Base-by-base conservation (phyloP, 2,113 vertebrate species). In the Cyprinus carpio region DNA sequence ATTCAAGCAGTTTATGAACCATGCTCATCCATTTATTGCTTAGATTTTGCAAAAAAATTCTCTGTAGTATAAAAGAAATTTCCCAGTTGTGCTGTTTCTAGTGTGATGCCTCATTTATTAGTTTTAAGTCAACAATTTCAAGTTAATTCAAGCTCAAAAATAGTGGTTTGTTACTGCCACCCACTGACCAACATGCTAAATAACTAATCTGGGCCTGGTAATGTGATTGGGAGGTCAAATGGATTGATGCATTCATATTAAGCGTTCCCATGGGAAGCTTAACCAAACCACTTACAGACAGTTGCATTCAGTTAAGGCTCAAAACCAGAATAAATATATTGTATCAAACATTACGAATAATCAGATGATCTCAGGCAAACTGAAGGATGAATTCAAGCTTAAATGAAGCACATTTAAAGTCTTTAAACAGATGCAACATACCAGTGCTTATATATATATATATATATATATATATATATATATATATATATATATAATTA, bases 211-310 rank as follows among this genome's bases (percentile, higher is more conserved):
- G 69, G 81, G 29, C 84, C 31, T 81, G 11, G 40, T 88, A 89
- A 93, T 91, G 69, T 60, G 92, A 89, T 90, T 9, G 6, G n/a
- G 37, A 62, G 60, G 89, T 87, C 86, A 74, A 65, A 85, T 60
- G 77, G 62, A 85, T 62, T 27, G 54, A 87, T 75, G 80, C 60
- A 85, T 82, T 88, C 81, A 84, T 51, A 83, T 87, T 84, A 1
- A 4, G 25, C 51, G 85, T 87, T 87, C 90, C 85, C 12, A 31
- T 6, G 56, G 85, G 89, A 90, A 65, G 49, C 7, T 78, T 90
- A 43, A 60, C 23, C 8, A 25, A 10, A 87, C 62, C 46, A 83
- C 84, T 72, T 15, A 85, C 49, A 81, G 27, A 67, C 43, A 79
- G 27, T 79, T 62, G 2, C 49, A 49, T n/a, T 62, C 23, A 67